Percentiles rank a stretch among this genome's conserved stretches.
Evolutionary conservation across 2,888 invertebrate genomes (phyloP).

Genomic region (Crossocerus cetratus): DNA sequence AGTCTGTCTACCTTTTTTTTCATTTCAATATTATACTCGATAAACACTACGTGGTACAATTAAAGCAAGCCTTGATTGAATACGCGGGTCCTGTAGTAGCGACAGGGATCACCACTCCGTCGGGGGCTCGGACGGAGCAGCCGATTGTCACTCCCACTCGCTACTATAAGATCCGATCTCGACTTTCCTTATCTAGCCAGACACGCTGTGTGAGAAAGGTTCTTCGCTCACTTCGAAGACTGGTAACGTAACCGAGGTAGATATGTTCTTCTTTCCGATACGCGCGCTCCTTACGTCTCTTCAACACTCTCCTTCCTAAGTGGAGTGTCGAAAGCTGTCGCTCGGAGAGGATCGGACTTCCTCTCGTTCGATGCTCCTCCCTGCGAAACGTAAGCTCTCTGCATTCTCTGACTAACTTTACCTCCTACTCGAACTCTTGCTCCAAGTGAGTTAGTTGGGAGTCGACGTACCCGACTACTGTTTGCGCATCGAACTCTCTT

Average conservation of each 20-base stretch:
- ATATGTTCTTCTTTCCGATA: background rate
- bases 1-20: slow-evolving; percentile 60
- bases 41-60: slow-evolving; percentile 17
- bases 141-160: background rate
- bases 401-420: background rate
- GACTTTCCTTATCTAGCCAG: slow-evolving; percentile 5
- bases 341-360: background rate
- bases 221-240: slow-evolving; percentile 1
- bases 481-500: no score
- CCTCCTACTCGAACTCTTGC: background rate
- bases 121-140: background rate
- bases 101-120: background rate
- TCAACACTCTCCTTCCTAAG: background rate
- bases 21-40: slow-evolving; percentile 30
- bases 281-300: background rate
- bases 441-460: background rate
- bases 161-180: slow-evolving; percentile 7
- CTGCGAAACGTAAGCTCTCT: background rate
- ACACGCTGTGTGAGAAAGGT: background rate
- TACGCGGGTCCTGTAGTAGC: slow-evolving; percentile 15
- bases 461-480: background rate
- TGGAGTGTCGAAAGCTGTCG: background rate
- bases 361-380: background rate
- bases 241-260: slow-evolving; percentile 1
- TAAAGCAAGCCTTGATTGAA: slow-evolving; percentile 20